A percentile compares a stretch with the other conserved stretches of the same genome.
Evolutionary conservation across 2,113 vertebrate genomes (phyloP).

Genomic region (Bubo scandiacus): DNA sequence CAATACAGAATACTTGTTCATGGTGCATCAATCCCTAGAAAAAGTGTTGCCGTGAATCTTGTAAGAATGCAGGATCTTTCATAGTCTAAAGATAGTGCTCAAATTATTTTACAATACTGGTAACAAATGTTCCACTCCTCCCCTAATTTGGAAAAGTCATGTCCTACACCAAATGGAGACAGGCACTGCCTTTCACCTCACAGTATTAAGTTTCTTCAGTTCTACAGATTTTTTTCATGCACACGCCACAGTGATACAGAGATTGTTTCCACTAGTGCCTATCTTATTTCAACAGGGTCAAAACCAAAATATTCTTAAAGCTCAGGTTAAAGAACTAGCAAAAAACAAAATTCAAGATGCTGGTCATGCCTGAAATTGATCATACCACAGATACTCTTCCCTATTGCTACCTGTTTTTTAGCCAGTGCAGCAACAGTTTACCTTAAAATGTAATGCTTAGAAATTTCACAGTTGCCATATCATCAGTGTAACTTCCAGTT

Average conservation of each 20-base stretch:
- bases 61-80: background rate
- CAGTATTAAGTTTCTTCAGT: background rate
- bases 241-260: background rate
- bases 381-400: accelerated
- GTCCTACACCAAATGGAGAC: accelerated
- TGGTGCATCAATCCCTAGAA: no score
- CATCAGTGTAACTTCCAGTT: background rate
- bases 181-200: background rate
- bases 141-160: background rate
- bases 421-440: background rate
- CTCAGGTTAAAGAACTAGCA: background rate
- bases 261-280: background rate
- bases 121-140: background rate
- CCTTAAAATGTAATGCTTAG: background rate
- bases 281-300: background rate
- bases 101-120: background rate
- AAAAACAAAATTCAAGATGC: background rate
- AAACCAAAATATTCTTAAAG: background rate
- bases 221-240: background rate
- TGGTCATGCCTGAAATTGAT: background rate
- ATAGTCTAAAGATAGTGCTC: background rate
- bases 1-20: background rate
- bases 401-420: background rate
- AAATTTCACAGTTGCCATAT: background rate
- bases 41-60: background rate